Percentiles rank a stretch among this genome's conserved stretches.
Evolutionary conservation across 2,888 invertebrate genomes (phyloP).

Genomic region (Pseudoips prasinana): DNA sequence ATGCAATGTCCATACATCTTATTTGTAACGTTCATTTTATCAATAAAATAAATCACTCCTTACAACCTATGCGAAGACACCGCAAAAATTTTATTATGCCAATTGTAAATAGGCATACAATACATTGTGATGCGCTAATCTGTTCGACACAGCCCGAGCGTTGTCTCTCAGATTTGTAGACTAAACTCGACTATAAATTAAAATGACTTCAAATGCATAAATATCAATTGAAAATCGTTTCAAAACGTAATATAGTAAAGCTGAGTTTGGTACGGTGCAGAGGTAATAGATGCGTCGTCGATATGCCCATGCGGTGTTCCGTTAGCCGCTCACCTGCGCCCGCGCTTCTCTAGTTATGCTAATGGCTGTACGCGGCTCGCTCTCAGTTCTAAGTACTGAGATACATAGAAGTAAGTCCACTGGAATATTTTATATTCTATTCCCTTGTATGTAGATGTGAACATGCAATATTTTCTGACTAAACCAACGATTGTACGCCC

Average conservation of each 20-base stretch:
- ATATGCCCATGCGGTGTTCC: constrained; percentile 64
- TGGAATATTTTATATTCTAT: constrained; percentile 42
- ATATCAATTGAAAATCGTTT: constrained; percentile 42
- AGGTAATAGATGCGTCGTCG: constrained; percentile 54
- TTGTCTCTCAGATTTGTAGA: constrained; percentile 63
- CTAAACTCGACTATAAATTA: constrained; percentile 54
- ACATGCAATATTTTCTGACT: constrained; percentile 27
- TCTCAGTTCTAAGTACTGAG: constrained; percentile 50
- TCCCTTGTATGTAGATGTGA: constrained; percentile 35
- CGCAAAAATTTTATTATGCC: constrained; percentile 51
- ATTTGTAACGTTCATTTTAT: constrained; percentile 55
- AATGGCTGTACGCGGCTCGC: constrained; percentile 61
- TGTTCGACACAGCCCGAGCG: constrained; percentile 56
- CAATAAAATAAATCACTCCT: constrained; percentile 55
- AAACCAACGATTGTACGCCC: constrained; percentile 23
- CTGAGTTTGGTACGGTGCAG: constrained; percentile 49
- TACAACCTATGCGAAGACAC: constrained; percentile 37
- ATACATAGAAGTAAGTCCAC: constrained; percentile 51
- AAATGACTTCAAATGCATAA: constrained; percentile 34
- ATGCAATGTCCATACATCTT: constrained; percentile 48
- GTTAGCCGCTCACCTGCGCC: constrained; percentile 77
- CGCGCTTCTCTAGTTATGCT: constrained; percentile 78
- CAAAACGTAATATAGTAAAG: constrained; percentile 48
- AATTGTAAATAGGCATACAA: constrained; percentile 61
- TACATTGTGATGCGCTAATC: constrained; percentile 67